phyloP scores from a whole-genome alignment of 2,113 vertebrate species.

The Gavia stellata region DNA sequence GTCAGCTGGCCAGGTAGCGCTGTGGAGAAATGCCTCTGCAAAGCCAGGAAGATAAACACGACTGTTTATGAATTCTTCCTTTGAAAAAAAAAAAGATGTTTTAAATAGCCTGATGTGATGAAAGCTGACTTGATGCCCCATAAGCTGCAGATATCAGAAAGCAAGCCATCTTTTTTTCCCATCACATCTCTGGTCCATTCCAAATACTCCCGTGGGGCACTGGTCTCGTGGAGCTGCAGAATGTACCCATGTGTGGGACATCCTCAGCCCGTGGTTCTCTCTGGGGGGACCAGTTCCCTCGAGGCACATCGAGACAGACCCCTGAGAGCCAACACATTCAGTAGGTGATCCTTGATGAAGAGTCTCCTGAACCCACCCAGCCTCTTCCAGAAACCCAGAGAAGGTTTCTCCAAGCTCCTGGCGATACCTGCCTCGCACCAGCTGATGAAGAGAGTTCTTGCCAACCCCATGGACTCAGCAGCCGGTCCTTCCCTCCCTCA shows the following conservation, averaged over 20 bases:
- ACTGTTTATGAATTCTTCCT: neutral
- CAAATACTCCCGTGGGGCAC: accelerated
- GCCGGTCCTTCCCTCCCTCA: neutral
- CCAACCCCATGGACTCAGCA: neutral
- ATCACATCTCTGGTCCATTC: neutral
- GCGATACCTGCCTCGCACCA: neutral
- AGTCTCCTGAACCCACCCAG: neutral
- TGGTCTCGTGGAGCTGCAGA: neutral
- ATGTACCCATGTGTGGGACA: neutral
- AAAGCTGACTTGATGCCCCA: neutral
- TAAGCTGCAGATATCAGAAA: neutral
- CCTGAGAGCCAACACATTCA: neutral
- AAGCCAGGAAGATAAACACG: neutral
- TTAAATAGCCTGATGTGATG: neutral
- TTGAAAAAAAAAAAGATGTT: neutral
- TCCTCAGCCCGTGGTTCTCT: neutral
- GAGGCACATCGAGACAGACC: neutral
- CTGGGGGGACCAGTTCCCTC: neutral
- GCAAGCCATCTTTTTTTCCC: neutral
- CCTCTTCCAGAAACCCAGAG: neutral
- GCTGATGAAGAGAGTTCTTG: neutral
- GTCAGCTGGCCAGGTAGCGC: neutral
- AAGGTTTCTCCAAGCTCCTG: neutral
- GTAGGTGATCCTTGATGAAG: neutral
- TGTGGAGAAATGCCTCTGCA: neutral